phyloP scores from a whole-genome alignment of 2,888 invertebrate genomes.

The Drosophila quinaria region DNA sequence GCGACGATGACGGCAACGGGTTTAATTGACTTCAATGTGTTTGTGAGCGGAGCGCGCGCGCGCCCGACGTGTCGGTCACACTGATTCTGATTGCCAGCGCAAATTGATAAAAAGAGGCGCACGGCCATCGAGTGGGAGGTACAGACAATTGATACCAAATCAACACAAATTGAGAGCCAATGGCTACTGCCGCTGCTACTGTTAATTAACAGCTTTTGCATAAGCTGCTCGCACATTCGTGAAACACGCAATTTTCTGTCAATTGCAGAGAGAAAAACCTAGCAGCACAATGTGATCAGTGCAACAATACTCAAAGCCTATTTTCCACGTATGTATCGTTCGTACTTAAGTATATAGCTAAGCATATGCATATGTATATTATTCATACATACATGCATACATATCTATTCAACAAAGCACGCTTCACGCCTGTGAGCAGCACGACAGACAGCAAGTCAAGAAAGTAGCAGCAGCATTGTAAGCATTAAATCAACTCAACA shows the following conservation, averaged over 20 bases:
- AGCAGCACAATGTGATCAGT: background rate
- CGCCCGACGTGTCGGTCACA: slow-evolving; percentile 28
- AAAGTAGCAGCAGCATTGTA: slow-evolving; percentile 11
- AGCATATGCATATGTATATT: background rate
- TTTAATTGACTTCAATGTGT: slow-evolving; percentile 70
- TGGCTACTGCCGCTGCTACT: slow-evolving; percentile 18
- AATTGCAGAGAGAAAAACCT: slow-evolving; percentile 35
- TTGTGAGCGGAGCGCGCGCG: slow-evolving; percentile 55
- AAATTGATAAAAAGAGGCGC: slow-evolving; percentile 58
- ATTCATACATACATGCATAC: too few relatives aligned
- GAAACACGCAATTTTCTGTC: slow-evolving; percentile 16
- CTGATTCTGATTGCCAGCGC: slow-evolving; percentile 64
- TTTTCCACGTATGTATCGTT: background rate
- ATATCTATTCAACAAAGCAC: slow-evolving; percentile 13
- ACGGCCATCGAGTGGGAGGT: slow-evolving; percentile 16
- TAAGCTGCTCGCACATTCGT: slow-evolving; percentile 18
- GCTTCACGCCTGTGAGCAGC: slow-evolving; percentile 39
- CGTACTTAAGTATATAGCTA: background rate
- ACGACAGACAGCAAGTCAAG: slow-evolving; percentile 15
- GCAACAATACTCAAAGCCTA: background rate
- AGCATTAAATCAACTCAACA: slow-evolving; percentile 36
- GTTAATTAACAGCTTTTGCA: slow-evolving; percentile 38
- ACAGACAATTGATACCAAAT: slow-evolving; percentile 47
- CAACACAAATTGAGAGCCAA: slow-evolving; percentile 27
- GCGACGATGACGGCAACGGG: slow-evolving; percentile 59